Base-by-base conservation (phyloP, 2,797 vertebrate genomes). In the Pseudopleuronectes americanus region DNA sequence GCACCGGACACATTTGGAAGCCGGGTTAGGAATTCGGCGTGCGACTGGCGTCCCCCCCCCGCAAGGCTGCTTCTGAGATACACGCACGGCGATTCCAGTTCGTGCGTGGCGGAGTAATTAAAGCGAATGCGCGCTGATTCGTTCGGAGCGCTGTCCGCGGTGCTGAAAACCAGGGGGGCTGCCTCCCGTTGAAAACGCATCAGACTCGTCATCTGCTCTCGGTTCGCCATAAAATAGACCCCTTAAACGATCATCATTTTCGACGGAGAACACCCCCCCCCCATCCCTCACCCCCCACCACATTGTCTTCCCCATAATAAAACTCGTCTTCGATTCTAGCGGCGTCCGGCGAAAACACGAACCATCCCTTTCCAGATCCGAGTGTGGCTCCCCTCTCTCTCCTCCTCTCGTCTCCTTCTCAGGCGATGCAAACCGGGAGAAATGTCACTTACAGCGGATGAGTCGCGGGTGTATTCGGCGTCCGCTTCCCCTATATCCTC, bases 401-500 rank as follows among this genome's bases (percentile, higher is more conserved):
- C 26, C 14, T 48, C 76, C 31, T 17, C 22, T n/a, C 22, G 14
- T 41, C 13, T 64, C 52, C 67, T 80, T 62, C 52, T 64, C 66
- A 86, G 72, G 74, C 77, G 71, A 85, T 13, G 36, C 74, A 77
- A 76, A 75, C 65, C 31, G 74, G 80, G 57, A 85, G 83, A 55
- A 55, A 53, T 77, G 74, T 64, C 84, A 93, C 94, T 94, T 92
- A 94, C 93, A 86, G 81, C 80, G 74, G 78, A 84, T 36, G 85
- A 77, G 77, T 75, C 82, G 57, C 67, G 64, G 73, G 26, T 79
- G 60, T 84, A 86, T 79, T 86, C 83, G 77, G 59, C 80, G 84
- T 83, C 86, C 80, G 51, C 84, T 75, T 38, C 81, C 79, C 79
- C 78, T 85, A 85, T 85, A 81, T 88, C 79, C 82, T 75, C 77